Evolutionary conservation across 2,888 invertebrate species (phyloP).

Genomic region (Pollenia angustigena): DNA sequence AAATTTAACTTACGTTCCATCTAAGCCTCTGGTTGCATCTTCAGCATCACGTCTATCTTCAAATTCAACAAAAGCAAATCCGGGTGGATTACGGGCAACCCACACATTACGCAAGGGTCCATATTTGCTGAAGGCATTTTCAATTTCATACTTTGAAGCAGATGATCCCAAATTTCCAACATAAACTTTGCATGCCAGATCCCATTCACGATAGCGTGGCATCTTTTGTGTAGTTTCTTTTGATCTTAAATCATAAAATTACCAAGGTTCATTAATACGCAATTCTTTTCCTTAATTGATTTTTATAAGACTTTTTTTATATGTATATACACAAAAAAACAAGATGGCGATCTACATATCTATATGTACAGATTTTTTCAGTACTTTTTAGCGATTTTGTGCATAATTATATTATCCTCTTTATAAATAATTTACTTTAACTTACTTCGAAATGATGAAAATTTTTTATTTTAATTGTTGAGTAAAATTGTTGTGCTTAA

Average conservation of each 20-base stretch:
- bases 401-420: neutral
- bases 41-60: conserved; percentile 94
- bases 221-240: conserved; percentile 75
- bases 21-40: conserved; percentile 91
- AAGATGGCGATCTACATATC: conserved; percentile 74
- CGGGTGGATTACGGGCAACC: conserved; percentile 96
- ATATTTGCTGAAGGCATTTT: conserved; percentile 93
- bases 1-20: conserved; percentile 89
- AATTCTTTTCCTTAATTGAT: conserved; percentile 36
- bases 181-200: conserved; percentile 93
- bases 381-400: conserved; percentile 58
- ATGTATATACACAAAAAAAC: conserved; percentile 57
- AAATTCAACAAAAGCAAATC: conserved; percentile 94
- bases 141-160: conserved; percentile 93
- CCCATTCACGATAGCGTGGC: conserved; percentile 89
- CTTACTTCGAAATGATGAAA: conserved; percentile 69
- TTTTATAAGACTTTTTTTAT: conserved; percentile 12
- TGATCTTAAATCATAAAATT: conserved; percentile 39
- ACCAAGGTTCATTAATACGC: conserved; percentile 24
- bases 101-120: conserved; percentile 94
- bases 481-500: neutral
- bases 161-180: conserved; percentile 95
- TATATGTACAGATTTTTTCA: conserved; percentile 46
- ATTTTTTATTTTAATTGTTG: conserved; percentile 13
- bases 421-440: neutral